Evolutionary conservation across 2,797 vertebrate species (phyloP).

Genomic region (Lerista edwardsae): DNA sequence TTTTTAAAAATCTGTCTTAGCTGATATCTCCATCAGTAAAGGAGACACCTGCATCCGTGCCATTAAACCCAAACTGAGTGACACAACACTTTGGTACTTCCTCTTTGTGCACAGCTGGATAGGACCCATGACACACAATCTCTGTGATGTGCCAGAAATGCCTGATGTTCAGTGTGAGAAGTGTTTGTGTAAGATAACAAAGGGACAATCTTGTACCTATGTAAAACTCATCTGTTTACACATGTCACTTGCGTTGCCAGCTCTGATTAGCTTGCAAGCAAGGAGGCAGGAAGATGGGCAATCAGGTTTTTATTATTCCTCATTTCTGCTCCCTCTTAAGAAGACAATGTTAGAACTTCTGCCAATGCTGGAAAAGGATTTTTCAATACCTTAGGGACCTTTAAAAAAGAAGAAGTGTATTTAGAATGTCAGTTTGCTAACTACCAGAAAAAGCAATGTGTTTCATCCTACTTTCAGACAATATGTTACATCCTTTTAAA

Average conservation of each 20-base stretch:
- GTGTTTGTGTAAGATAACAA: slow-evolving; percentile 79
- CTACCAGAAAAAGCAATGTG: slow-evolving; percentile 63
- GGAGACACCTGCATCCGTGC: slow-evolving; percentile 84
- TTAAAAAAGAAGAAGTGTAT: slow-evolving; percentile 63
- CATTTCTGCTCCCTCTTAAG: slow-evolving; percentile 73
- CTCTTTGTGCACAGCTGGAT: slow-evolving; percentile 73
- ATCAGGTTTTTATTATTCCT: slow-evolving; percentile 78
- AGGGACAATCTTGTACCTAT: slow-evolving; percentile 72
- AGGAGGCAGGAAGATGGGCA: slow-evolving; percentile 75
- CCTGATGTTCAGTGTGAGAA: slow-evolving; percentile 76
- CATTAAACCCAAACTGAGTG: slow-evolving; percentile 35
- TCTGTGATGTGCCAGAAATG: slow-evolving; percentile 77
- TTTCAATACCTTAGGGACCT: slow-evolving; percentile 64
- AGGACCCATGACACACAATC: slow-evolving; percentile 71
- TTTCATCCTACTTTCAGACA: slow-evolving; percentile 56
- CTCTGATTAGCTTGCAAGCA: slow-evolving; percentile 73
- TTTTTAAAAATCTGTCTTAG: slow-evolving; percentile 32
- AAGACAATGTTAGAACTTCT: slow-evolving; percentile 75
- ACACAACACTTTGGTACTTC: slow-evolving; percentile 65
- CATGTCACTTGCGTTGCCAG: slow-evolving; percentile 57
- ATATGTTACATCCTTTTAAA: slow-evolving; percentile 61
- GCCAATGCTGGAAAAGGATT: slow-evolving; percentile 68
- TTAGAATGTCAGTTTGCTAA: slow-evolving; percentile 63
- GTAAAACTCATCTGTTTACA: slow-evolving; percentile 72
- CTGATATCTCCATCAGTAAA: slow-evolving; percentile 70